A percentile compares a stretch with the other conserved stretches of the same genome.
These are phyloP conservation scores for Eremophila alpestris DNA, from an alignment of 2,797 vertebrate genomes.

Conservation along the genomic window DNA sequence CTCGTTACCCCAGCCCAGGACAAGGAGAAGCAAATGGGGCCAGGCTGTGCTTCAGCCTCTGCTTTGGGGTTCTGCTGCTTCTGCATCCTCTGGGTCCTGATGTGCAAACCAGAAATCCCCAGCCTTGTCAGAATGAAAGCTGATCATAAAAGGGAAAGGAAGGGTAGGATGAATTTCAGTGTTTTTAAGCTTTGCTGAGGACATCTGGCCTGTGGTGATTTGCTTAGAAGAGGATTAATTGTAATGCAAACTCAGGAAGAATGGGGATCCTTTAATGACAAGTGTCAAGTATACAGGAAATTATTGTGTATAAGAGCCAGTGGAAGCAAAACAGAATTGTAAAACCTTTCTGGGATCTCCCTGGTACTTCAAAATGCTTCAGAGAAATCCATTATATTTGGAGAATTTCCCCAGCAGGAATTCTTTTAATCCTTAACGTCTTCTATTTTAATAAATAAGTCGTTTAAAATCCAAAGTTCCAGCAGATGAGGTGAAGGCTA, in stretches of 20 bases:
- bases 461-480: background rate
- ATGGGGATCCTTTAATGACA: constrained; percentile 4
- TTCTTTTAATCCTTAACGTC: background rate
- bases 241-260: constrained; percentile 45
- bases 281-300: constrained; percentile 35
- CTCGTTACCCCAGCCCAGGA: background rate
- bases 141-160: background rate
- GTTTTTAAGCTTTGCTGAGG: constrained; percentile 21
- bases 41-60: background rate
- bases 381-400: background rate
- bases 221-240: constrained; percentile 55
- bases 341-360: background rate
- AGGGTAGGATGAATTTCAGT: background rate
- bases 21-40: background rate
- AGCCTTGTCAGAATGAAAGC: background rate
- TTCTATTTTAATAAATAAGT: background rate
- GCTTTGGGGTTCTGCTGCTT: background rate
- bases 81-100: background rate
- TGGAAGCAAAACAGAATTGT: constrained; percentile 13
- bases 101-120: constrained; percentile 27
- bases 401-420: background rate
- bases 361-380: background rate
- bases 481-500: background rate
- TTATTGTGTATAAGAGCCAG: background rate
- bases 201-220: constrained; percentile 31